Base-by-base conservation (phyloP, 1,140 invertebrate species). In the Andrena cerasifolii region DNA sequence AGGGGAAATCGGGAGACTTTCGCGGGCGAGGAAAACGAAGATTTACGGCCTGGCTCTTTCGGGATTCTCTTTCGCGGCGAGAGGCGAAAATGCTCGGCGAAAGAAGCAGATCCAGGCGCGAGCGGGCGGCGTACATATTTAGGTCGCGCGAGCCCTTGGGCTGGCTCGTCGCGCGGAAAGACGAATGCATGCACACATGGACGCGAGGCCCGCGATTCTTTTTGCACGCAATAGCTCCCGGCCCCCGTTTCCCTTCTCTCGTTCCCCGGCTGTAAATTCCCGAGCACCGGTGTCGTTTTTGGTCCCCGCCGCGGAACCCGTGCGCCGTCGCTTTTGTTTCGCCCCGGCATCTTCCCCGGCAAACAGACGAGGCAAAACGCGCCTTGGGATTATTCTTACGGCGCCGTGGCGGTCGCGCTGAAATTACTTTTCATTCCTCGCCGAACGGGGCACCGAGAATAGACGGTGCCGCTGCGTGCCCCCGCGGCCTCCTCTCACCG, bases 1-100 rank as follows among this genome's bases (percentile, higher is more conserved):
- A 61, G 61, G 24, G 68, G 77, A 83, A 84, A 84, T 80, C 71
- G 61, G 51, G 78, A 73, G 80, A 71, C 71, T 80, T 56, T 83
- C 72, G 75, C 62, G 53, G n/a, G 54, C 66, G 78, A 63, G 66
- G 67, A 68, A 65, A 78, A 74, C 70, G 80, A 75, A 78, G 82
- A 84, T 84, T 84, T 84, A 84, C 73, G 72, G 31, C 7, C 49
- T 47, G 40, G 43, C 49, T 76, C 28, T 73, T 77, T 58, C 62
- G 54, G 45, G 70, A 73, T 53, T 67, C 61, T 81, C 33, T 45
- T 47, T 18, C 10, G 24, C 45, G 61, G 53, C 33, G 4, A 49
- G 61, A 31, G 40, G 47, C 16, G 36, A 33, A n/a, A 36, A 54
- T 10, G 31, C 62, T 82, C 77, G 59, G 83, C 36, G 40, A 43